Evolutionary conservation across 23 tunicate species (phyloP), one percentile per base, ranked within the genome.

Genomic region (Trididemnum miniatum): DNA sequence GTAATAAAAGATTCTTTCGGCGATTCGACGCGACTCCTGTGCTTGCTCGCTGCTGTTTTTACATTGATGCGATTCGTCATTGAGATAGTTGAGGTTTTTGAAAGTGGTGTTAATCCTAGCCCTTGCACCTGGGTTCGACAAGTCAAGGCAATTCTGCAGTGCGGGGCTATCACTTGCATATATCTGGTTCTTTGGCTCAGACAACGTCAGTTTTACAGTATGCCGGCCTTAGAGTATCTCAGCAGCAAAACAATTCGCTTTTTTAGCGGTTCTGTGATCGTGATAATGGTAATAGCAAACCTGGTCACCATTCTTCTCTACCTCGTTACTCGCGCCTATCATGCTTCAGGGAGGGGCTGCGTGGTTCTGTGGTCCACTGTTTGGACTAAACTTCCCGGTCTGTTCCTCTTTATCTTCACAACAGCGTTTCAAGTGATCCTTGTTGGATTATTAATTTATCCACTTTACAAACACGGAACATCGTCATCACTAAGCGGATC

Each of bases 141-240:
- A 1, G 65, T 71, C 27, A 85, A 85, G 52, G 71, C 76, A 20
- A 49, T 91, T 25, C 66, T 91, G 1, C 81, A 91, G 20, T 84
- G 86, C 20, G 83, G 66, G 1, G 76, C 78, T 4, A 34, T 85
- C 20, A 81, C 90, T 36, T 77, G 83, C 30, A 30, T 91, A 20
- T 91, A 91, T 35, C 66, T 86, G 26, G 90, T 77, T 25, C 83
- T 91, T 22, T 91, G 97, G 97, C 0, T 85, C 49, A 62, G 97
- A 32, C 97, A 91, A 50, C 82, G 97, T 34, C 65, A 36, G 50
- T 86, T 91, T 65, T 91, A 91, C 74, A 66, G 59, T 57, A 40
- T 84, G 33, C 77, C 72, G 0, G 73, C 59, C 15, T 20, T 91
- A 30, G 67, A 52, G 40, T 80, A 71, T 27, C 72, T 81, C 66